Conservation (phyloP, 2,797 vertebrate genomes). For the Oryzias sinensis region DNA sequence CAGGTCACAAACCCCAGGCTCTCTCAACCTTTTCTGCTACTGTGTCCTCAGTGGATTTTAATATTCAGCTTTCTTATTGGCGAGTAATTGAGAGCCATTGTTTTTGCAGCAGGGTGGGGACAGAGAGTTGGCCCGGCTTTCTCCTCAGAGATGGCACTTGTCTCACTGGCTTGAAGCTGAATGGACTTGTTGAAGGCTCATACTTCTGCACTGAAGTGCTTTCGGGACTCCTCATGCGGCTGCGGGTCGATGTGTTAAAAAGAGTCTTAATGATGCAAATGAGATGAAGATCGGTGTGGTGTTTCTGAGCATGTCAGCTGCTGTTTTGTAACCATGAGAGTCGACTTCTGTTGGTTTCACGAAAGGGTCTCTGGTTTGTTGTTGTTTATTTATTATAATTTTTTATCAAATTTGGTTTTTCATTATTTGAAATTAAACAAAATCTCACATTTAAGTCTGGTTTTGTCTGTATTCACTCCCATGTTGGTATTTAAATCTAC, state of each 20-base stretch:
- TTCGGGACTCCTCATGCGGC: constrained; percentile 51
- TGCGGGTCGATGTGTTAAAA: constrained; percentile 59
- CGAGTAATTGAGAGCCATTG: constrained; percentile 68
- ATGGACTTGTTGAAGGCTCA: constrained; percentile 47
- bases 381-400: constrained; percentile 31
- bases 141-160: constrained; percentile 64
- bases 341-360: constrained; percentile 3
- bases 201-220: constrained; percentile 64
- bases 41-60: constrained; percentile 59
- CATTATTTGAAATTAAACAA: too few relatives aligned
- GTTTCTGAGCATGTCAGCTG: constrained; percentile 50
- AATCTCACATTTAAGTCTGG: too few relatives aligned
- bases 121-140: constrained; percentile 49
- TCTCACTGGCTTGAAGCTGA: constrained; percentile 55
- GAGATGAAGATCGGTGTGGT: constrained; percentile 35
- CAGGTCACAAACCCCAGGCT: constrained; percentile 55
- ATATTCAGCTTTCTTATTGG: constrained; percentile 75
- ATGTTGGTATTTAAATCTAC: too few relatives aligned
- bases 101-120: constrained; percentile 45
- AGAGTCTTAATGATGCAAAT: constrained; percentile 69
- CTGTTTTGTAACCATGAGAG: constrained; percentile 14
- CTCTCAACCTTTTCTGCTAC: constrained; percentile 38
- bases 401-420: constrained; percentile 15
- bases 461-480: too few relatives aligned
- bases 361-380: constrained; percentile 23